Evolutionary conservation across 1,140 invertebrate genomes (phyloP), one percentile per base, ranked within the genome.

Genomic region (Aphis gossypii): DNA sequence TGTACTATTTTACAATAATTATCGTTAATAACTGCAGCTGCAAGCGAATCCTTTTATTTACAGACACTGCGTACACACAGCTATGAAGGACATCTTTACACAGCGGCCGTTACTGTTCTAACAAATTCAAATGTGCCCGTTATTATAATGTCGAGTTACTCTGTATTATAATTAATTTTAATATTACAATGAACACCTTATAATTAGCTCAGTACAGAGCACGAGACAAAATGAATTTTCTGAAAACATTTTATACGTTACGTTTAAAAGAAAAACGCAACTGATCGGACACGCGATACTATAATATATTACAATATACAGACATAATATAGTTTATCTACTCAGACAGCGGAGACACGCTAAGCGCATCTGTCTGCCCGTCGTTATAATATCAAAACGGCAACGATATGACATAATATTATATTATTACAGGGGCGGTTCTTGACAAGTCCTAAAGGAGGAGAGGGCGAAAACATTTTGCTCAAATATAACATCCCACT

Each of bases 371-470:
- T 76, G 60, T 35, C 60, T 21, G 60, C n/a, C n/a, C 1, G 60
- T 76, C 14, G 4, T 76, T 76, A 5, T 76, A 30, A n/a, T 68
- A 68, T 68, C 60, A 76, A 14, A 6, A 76, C 60, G 60, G 60
- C 60, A n/a, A n/a, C 14, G 60, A 76, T 14, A 76, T 76, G 60
- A 68, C 14, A n/a, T 68, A 5, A 30, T 76, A 76, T 35, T 76
- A 76, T 76, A 76, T n/a, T 35, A 76, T n/a, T 76, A 76, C 60
- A 76, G n/a, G n/a, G 60, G 60, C n/a, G 60, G 60, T 76, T 68
- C 4, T 68, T 68, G 60, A n/a, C 30, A n/a, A 76, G 14, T 76
- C 14, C 60, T 76, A 18, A 76, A n/a, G 14, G 5, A 76, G 5
- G 4, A n/a, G n/a, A 35, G 14, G 60, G 4, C 11, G 14, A 76